These are phyloP conservation scores for Clarias laeviceps DNA, from an alignment of 2,797 vertebrate species.

Conservation along the genomic window DNA sequence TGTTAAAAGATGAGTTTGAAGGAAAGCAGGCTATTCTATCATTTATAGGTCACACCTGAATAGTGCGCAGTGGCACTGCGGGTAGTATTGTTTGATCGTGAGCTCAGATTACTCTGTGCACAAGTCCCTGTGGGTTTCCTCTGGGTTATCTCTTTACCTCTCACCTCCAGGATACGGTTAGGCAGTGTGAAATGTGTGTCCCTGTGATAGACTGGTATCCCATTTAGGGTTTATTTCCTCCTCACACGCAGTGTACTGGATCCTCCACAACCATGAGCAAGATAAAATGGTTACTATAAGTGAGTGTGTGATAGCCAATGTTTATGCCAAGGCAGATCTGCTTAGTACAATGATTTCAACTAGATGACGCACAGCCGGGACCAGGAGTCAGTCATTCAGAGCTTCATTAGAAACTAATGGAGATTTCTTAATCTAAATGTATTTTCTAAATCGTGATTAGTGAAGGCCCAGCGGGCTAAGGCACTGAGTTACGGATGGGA, in stretches of 20 bases:
- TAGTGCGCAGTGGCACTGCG: background rate
- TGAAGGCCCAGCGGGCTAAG: too few species aligned
- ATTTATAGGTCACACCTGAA: conserved; percentile 4
- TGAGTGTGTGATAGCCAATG: background rate
- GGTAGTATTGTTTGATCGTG: background rate
- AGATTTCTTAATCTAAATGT: too few species aligned
- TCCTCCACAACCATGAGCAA: background rate
- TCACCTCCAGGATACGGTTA: background rate
- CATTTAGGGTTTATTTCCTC: background rate
- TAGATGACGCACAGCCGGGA: background rate
- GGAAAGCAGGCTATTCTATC: background rate
- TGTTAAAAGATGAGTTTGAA: background rate
- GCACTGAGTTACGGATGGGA: too few species aligned
- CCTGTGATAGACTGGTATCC: background rate
- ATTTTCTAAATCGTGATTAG: too few species aligned
- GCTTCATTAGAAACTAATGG: too few species aligned
- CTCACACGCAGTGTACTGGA: background rate
- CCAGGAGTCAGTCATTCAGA: background rate
- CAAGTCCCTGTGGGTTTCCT: background rate
- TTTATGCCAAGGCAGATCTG: background rate
- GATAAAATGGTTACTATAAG: background rate
- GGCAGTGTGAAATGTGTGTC: background rate
- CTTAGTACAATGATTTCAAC: background rate
- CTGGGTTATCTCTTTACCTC: background rate
- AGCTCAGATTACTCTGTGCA: background rate